Evolutionary conservation across 92 coral and sea anemone species (phyloP), one percentile per base, ranked within the genome.

Genomic region (Bergia puertoricense): DNA sequence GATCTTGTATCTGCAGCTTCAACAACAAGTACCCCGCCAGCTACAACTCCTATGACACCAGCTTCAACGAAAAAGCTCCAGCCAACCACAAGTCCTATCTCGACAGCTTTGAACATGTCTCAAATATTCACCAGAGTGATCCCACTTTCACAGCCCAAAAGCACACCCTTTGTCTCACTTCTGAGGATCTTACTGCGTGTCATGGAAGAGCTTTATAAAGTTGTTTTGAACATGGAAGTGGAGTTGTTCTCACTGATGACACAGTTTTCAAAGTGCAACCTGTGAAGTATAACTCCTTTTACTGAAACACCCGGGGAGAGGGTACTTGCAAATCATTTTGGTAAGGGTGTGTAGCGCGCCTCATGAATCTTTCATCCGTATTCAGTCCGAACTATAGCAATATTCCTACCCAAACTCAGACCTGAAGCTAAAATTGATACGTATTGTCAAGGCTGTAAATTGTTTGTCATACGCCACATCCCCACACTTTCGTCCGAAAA

Each of bases 211-310:
- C 85, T 81, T 8, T 81, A 81, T 65, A 81, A 59, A 81, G 54
- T 81, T 62, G 16, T 81, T 2, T 62, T 81, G 68, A 81, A 81
- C 74, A 81, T 81, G 85, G 85, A 81, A 40, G 85, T 81, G 42
- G 10, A 41, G 15, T 11, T 81, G 39, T 62, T 37, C 50, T 81
- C 85, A 20, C 74, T 81, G 74, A 41, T 81, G 72, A 3, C 54
- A 16, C 74, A 81, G 54, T 81, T 62, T 62, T 81, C 85, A 11
- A 81, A 59, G 74, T 81, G 85, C 73, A 42, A 45, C 8, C 13
- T 8, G 15, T 77, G 50, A 76, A 44, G 22, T 7, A 16, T 4
- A 62, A 22, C n/a, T 22, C 69, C 30, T 20, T 62, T 62, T 23
- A 62, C 69, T 62, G 3, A 23, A 22, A 18, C 23, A 1, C 69